Base-by-base conservation (phyloP, 2,888 invertebrate species). In the Netelia fuscicornis region DNA sequence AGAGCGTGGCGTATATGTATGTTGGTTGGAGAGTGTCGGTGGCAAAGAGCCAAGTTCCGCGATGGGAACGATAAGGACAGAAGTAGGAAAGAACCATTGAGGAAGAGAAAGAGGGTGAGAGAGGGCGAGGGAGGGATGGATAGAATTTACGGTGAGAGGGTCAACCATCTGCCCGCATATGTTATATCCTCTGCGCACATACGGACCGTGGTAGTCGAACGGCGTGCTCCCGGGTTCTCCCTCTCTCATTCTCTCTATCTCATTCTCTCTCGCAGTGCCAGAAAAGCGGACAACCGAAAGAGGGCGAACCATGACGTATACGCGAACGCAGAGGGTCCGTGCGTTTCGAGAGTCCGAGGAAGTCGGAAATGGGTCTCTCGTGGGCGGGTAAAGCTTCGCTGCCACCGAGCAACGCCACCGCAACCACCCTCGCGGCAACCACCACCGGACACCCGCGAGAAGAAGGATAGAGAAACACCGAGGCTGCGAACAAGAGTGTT, bases 151-250 rank as follows among this genome's bases (percentile, higher is more conserved):
- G 74, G 89, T 75, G 86, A 83, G 87, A 85, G 88, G 88, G 88
- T 86, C 89, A 90, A 91, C 92, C 92, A 92, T 92, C 92, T 92
- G 92, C 91, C 90, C 91, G 92, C 91, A 92, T 92, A 92, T 90
- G 92, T 92, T 91, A 91, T 91, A 86, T 86, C 87, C 90, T 87
- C 89, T 87, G 88, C 85, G 84, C 82, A 84, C 84, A 86, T 85
- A 71, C 86, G 88, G 85, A 85, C 11, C 52, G 17, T 25, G 75
- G 54, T 54, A 13, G 54, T 54, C 17, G 42, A 37, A 37, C 77
- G 86, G 81, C 84, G 81, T 71, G 80, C 84, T 77, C 81, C 74
- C 60, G 75, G 67, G 48, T 74, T 64, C 68, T 81, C 89, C 87
- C 86, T 90, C 87, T 20, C n/a, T 17, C 56, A 56, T 6, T 48